Evolutionary conservation across 92 coral and sea anemone genomes (phyloP).

Genomic region (Blastomussa wellsi): DNA sequence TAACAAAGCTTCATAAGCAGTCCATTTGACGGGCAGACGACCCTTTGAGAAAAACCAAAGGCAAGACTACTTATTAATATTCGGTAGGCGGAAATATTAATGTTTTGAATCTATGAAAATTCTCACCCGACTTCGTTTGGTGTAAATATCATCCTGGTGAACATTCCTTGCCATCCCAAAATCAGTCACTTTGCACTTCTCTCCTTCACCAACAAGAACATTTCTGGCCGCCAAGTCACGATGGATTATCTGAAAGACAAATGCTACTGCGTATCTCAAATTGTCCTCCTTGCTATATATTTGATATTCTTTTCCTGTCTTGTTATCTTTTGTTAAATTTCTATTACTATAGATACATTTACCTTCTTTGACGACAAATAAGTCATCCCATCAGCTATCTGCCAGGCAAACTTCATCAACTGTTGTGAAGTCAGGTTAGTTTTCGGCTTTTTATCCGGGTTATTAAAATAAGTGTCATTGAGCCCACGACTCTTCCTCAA

Average conservation of each 20-base stretch:
- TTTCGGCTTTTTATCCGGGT: constrained; percentile 36
- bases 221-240: constrained; percentile 39
- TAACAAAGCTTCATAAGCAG: constrained; percentile 73
- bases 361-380: constrained; percentile 46
- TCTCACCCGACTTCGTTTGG: constrained; percentile 33
- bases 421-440: constrained; percentile 31
- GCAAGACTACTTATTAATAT: no score
- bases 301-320: not conserved
- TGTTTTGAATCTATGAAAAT: no score
- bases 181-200: constrained; percentile 13
- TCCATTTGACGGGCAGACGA: constrained; percentile 78
- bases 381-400: constrained; percentile 45
- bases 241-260: constrained; percentile 43
- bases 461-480: constrained; percentile 36
- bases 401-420: constrained; percentile 45
- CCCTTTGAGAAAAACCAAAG: constrained; percentile 50
- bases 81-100: not conserved
- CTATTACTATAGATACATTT: not conserved
- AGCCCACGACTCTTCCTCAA: constrained; percentile 51
- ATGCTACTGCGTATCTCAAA: not conserved
- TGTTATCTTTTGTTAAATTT: not conserved
- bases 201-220: constrained; percentile 21
- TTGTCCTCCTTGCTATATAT: not conserved
- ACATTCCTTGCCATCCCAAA: constrained; percentile 46
- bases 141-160: constrained; percentile 25